Evolutionary conservation across 2,797 vertebrate genomes (phyloP).

Genomic region (Pelochelys cantorii): DNA sequence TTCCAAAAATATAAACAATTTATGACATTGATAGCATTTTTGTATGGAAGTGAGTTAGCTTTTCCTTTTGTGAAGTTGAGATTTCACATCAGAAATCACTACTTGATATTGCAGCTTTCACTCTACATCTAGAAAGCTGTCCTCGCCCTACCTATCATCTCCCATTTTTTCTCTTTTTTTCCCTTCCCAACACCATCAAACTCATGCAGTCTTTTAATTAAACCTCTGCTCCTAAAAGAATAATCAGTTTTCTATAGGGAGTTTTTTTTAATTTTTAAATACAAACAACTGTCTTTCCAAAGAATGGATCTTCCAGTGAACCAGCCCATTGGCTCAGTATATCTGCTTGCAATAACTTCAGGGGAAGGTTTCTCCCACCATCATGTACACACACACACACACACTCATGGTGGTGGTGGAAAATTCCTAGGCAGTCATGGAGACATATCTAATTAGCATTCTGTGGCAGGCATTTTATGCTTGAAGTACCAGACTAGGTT

Average conservation of each 20-base stretch:
- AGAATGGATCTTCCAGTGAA: neutral
- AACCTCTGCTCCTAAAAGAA: neutral
- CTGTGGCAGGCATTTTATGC: neutral
- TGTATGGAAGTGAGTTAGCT: neutral
- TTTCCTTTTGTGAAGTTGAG: neutral
- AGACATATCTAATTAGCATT: neutral
- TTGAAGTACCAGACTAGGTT: neutral
- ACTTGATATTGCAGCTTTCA: neutral
- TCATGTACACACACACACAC: neutral
- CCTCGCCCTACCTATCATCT: neutral
- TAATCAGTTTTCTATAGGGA: neutral
- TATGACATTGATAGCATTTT: neutral
- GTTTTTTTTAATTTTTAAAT: neutral
- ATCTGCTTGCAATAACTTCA: neutral
- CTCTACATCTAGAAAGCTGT: neutral
- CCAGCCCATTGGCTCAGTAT: neutral
- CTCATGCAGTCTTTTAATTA: neutral
- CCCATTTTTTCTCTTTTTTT: neutral
- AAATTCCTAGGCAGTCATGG: neutral
- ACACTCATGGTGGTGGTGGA: neutral
- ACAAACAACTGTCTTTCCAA: neutral
- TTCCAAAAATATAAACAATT: conserved; percentile 1
- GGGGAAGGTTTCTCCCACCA: neutral
- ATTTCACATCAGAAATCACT: neutral
- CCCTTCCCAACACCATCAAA: neutral